Evolutionary conservation across 2,113 vertebrate species (phyloP).

Genomic region (Zingel zingel): DNA sequence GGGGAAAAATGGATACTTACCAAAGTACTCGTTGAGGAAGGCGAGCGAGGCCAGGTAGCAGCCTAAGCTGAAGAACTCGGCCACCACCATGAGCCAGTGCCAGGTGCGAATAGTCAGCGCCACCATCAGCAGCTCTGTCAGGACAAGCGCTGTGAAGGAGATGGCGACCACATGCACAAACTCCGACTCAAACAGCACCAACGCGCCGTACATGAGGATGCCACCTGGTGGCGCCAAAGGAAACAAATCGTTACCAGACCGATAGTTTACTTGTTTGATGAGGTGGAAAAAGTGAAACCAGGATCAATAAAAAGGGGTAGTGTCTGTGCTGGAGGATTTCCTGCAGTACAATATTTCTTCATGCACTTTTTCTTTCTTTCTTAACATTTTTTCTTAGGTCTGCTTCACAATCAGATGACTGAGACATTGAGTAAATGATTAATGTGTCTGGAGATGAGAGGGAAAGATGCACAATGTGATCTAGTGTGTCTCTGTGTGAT

Average conservation of each 20-base stretch:
- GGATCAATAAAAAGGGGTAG: not conserved
- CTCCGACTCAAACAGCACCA: conserved; percentile 96
- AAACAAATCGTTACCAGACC: not conserved
- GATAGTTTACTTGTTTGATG: not conserved
- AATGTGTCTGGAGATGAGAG: conserved; percentile 44
- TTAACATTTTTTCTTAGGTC: not conserved
- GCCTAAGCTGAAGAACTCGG: conserved; percentile 94
- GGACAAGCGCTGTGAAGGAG: conserved; percentile 96
- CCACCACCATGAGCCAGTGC: conserved; percentile 98
- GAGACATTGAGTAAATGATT: conserved; percentile 14
- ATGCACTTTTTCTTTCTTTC: not conserved
- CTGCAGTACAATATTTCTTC: not conserved
- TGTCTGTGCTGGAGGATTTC: not conserved
- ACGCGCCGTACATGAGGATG: conserved; percentile 95
- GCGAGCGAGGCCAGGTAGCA: conserved; percentile 97
- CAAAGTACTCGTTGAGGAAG: conserved; percentile 97
- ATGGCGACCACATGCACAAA: conserved; percentile 98
- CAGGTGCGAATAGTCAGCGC: conserved; percentile 94
- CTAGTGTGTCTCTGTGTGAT: conserved; percentile 35
- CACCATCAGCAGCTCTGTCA: conserved; percentile 99
- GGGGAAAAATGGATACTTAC: conserved; percentile 78
- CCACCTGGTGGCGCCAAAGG: conserved; percentile 87
- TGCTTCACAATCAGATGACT: not conserved
- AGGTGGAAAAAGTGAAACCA: not conserved
- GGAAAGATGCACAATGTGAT: conserved; percentile 11